Base-by-base conservation (phyloP, 2,797 vertebrate species). In the Danio tinwini region DNA sequence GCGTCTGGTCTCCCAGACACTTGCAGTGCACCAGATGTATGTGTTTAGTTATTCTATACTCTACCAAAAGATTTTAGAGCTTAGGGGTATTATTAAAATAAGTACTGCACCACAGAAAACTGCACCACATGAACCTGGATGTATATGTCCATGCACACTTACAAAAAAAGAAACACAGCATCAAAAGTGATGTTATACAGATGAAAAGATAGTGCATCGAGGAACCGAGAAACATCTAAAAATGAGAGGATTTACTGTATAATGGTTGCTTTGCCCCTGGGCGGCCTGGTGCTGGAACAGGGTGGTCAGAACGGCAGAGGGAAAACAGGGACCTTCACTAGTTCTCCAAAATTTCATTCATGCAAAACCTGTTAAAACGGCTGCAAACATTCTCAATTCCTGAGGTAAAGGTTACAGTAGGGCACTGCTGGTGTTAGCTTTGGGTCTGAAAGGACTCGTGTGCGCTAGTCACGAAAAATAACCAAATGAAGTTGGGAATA, bases 251-350 rank as follows among this genome's bases (percentile, higher is more conserved):
- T 65, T 75, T 58, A 78, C 16, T n/a, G 42, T 79, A 80, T 75
- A 82, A 73, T 75, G 70, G 70, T 42, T 73, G 21, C 64, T 80
- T 45, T 82, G 67, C 47, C 67, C 72, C 50, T 64, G 77, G 75
- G 74, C 16, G 17, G 80, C 80, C 59, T 79, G 81, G 72, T 84
- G 76, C 68, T 77, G 58, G 76, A 81, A 76, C 74, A 78, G 78
- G 82, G 82, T 81, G 85, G 83, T 83, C 77, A 61, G 72, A 75
- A 80, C 58, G 79, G 74, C 71, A 74, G 74, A 76, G 65, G 74
- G 74, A 80, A 86, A 82, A 84, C 76, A 84, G 77, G 40, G 64
- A 78, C 70, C 55, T 68, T 53, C 56, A 59, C 67, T 53, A 16
- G 45, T 50, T 29, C 55, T 84, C 84, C 77, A 84, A 76, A 67